Evolutionary conservation across 2,888 invertebrate genomes (phyloP), one percentile per base, ranked within the genome.

Genomic region (Mesoligia furuncula): DNA sequence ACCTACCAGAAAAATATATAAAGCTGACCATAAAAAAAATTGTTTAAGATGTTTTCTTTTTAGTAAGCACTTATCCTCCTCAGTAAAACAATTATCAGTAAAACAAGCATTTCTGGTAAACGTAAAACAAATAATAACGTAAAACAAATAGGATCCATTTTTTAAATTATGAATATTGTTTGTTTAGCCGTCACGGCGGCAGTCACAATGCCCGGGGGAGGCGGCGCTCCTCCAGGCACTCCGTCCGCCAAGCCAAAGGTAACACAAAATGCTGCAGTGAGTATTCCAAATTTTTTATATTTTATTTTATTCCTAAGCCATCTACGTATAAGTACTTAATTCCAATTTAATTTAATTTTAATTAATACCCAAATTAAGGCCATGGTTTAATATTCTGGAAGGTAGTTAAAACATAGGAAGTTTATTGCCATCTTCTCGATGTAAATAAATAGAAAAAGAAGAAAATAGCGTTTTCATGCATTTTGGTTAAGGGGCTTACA

Each of bases 161-260:
- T 31, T 24, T 54, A n/a, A 36, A 27, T 27, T 24, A 6, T 65
- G 42, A 31, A 20, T 15, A 27, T 80, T 68, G 1, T 88, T 70
- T 87, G 77, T 89, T 27, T 89, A 95, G 96, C 95, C 87, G 95
- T 95, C 86, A 95, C 95, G 79, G 95, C 96, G 86, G 95, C 93
- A 31, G 95, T 96, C 92, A 94, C 95, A 31, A 98, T 98, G 98
- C 98, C 98, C 87, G 98, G 98, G 91, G 98, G 98, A 92, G 98
- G 98, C 88, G 98, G 98, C 89, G 97, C 97, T 88, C 97, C 98
- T 89, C 98, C 98, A 88, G 98, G 98, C 88, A 98, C 98, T 75
- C 98, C 98, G 85, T 98, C 98, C 88, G 97, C 98, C 86, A 98
- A 98, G 96, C 97, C 98, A 90, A 98, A 98, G 97, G 98, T 98